Conservation (phyloP, 2,888 invertebrate genomes). For the Aquatica leii region DNA sequence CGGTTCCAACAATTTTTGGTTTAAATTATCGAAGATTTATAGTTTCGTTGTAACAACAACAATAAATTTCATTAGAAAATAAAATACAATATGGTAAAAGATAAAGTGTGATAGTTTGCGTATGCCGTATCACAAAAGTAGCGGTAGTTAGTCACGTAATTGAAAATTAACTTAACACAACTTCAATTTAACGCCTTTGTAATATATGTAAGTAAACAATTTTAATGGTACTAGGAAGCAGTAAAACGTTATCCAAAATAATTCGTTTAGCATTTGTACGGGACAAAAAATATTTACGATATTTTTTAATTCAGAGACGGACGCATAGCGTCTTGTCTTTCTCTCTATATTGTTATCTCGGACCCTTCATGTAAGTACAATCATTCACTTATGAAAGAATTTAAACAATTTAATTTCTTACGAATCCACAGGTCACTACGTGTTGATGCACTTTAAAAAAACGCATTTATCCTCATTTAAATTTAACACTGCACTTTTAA, state of each 20-base stretch:
- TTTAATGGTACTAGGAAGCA: constrained; percentile 18
- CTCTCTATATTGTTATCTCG: constrained; percentile 31
- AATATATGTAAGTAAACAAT: constrained; percentile 19
- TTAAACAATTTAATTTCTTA: constrained; percentile 50
- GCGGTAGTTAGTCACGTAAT: constrained; percentile 9
- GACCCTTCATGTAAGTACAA: constrained; percentile 44
- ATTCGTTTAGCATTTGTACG: neutral
- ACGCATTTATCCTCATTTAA: constrained; percentile 21
- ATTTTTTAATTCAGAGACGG: constrained; percentile 1
- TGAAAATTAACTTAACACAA: constrained; percentile 14
- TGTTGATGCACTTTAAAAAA: constrained; percentile 35
- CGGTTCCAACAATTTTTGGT: too few relatives aligned
- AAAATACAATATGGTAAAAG: neutral
- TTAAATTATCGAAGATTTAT: too few relatives aligned
- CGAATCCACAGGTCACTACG: constrained; percentile 41
- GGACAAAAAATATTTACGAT: neutral
- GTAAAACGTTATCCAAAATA: constrained; percentile 17
- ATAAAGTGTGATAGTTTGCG: constrained; percentile 11
- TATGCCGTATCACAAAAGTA: constrained; percentile 10
- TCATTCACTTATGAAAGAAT: constrained; percentile 54
- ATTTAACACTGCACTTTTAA: constrained; percentile 28
- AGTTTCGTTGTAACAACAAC: too few relatives aligned
- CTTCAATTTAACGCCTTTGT: constrained; percentile 12
- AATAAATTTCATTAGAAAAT: neutral
- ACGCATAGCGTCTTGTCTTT: constrained; percentile 23